Base-by-base conservation (phyloP, 2,113 vertebrate genomes). In the Mus pahari region DNA sequence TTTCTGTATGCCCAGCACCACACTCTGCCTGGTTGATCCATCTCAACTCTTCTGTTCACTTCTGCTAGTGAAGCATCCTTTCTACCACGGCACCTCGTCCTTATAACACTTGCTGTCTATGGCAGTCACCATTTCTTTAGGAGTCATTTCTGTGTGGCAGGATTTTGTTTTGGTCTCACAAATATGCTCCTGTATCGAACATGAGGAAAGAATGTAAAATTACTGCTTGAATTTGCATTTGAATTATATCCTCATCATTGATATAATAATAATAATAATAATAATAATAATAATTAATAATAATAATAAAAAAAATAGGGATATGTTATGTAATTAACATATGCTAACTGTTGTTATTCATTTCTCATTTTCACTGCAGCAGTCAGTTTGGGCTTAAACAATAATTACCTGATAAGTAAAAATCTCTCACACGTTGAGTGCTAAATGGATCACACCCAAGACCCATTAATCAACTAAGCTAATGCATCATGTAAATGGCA, bases 361-460 rank as follows among this genome's bases (percentile, higher is more conserved):
- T 79, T 93, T 95, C 75, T 91, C 11, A 75, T 33, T 91, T 90
- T 83, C 86, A 93, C 96, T 92, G 94, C 6, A 91, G 78, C 62
- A 91, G 68, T 96, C 84, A 93, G n/a, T 79, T 64, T 93, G 78
- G 89, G 7, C 83, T 96, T 95, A 95, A 70, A 95, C 94, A 88
- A 55, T 95, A 90, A 93, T 95, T 94, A 84, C 62, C 70, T 94
- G 74, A 71, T 70, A 90, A 95, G 68, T 83, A 86, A 97, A 90
- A 95, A 66, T 96, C 4, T 82, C 48, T 92, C 42, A 89, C 58
- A 84, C 19, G 91, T 82, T 86, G 79, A 88, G 84, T 95, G 90
- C 74, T 96, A 84, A 95, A 90, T 82, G 55, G 95, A 95, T 75
- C 79, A 45, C 39, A 77, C 78, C 64, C 89, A 89, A 89, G 83